Conservation (phyloP, 2,113 vertebrate species). For the Megaceryle maxima region DNA sequence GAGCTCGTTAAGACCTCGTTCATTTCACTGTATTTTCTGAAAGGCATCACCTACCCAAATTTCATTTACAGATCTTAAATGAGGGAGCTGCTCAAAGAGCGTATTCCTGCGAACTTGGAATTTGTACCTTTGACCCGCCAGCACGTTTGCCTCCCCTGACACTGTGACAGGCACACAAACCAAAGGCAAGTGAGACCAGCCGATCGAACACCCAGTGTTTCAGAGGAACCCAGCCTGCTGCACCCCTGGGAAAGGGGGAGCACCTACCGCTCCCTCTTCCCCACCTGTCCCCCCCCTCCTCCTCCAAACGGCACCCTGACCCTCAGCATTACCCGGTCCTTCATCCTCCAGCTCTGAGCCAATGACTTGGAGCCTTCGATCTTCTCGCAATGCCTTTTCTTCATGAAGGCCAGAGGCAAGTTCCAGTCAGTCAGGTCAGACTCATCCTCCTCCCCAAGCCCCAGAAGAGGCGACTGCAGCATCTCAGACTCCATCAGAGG, state of each 20-base stretch:
- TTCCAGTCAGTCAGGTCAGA: conserved; percentile 91
- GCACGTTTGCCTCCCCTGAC: rapidly evolving
- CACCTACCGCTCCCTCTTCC: rapidly evolving
- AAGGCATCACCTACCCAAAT: neutral
- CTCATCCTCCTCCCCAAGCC: conserved; percentile 90
- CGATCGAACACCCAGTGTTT: rapidly evolving
- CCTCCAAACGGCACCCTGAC: neutral
- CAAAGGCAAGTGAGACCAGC: rapidly evolving
- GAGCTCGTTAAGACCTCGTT: neutral
- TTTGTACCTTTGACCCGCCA: rapidly evolving
- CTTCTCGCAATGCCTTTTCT: conserved; percentile 98
- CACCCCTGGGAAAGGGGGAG: neutral
- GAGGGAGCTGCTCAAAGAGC: neutral
- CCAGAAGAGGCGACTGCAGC: conserved; percentile 87
- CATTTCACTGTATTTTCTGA: neutral
- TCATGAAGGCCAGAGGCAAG: conserved; percentile 92
- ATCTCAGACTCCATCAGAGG: conserved; percentile 76
- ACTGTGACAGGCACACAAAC: rapidly evolving
- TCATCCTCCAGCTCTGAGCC: conserved; percentile 99
- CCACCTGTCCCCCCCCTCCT: neutral
- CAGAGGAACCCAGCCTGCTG: rapidly evolving
- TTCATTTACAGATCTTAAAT: rapidly evolving
- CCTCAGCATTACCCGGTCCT: conserved; percentile 87
- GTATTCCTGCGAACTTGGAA: rapidly evolving
- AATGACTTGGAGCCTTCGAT: conserved; percentile 97